Evolutionary conservation across 2,113 vertebrate species (phyloP).

Genomic region (Nettapus auritus): DNA sequence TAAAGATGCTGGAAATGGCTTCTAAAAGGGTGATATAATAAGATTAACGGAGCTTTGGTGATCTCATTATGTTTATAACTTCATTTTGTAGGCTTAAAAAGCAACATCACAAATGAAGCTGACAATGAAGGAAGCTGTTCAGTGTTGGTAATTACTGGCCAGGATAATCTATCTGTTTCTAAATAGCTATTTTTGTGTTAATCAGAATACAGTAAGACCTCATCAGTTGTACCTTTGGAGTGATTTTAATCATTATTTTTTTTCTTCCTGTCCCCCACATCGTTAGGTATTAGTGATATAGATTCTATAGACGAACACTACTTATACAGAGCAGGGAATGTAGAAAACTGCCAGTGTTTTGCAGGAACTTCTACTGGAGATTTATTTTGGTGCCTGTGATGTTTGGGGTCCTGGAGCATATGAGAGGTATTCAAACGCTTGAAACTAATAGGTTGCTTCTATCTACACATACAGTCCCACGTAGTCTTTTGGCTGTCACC

Average conservation of each 20-base stretch:
- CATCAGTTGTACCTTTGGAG: neutral
- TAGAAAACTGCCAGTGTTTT: neutral
- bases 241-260: neutral
- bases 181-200: conserved; percentile 44
- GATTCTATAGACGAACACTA: neutral
- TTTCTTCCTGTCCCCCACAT: too few species aligned
- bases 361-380: neutral
- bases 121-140: conserved; percentile 55
- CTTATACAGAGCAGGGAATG: neutral
- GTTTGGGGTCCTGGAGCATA: neutral
- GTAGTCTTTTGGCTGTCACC: neutral
- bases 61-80: conserved; percentile 49
- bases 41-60: conserved; percentile 23
- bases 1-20: conserved; percentile 23
- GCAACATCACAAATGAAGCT: conserved; percentile 47
- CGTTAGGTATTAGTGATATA: neutral
- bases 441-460: neutral
- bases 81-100: conserved; percentile 61
- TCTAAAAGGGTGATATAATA: conserved; percentile 6
- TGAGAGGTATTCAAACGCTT: neutral
- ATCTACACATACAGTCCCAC: neutral
- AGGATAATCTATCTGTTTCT: conserved; percentile 32
- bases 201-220: neutral
- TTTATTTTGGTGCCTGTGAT: neutral
- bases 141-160: conserved; percentile 51